Base-by-base conservation (phyloP, 2,113 vertebrate species). In the Lepidothrix coronata region DNA sequence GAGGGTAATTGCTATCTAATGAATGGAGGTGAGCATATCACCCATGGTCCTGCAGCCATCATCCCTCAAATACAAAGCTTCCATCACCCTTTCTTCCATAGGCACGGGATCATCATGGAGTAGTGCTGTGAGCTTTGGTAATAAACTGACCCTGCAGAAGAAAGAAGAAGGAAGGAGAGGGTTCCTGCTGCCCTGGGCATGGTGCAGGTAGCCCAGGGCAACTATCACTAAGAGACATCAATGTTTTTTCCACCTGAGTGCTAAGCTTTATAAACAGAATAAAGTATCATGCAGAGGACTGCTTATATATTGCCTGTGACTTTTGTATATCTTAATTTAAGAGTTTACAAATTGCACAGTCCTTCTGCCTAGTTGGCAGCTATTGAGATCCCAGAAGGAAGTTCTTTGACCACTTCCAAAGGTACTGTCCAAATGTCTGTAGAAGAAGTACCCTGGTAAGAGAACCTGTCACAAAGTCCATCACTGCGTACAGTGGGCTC, bases 401-500 rank as follows among this genome's bases (percentile, higher is more conserved):
- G 71, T 37, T 65, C 52, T 87, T 61, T 72, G 74, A 31, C 66
- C 62, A 76, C 54, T 66, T 85, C 91, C 75, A 82, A 70, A 84
- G 87, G 46, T 59, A 48, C 80, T 65, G 44, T 49, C 84, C 66
- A 85, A 85, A 65, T 14, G 8, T 75, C 66, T 85, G 52, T 31
- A 72, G 70, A 65, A 88, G 82, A 88, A 95, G 76, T 43, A 77
- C 33, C n/a, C 31, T 71, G 76, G 72, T 59, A 91, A 92, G 57
- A 90, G 78, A 91, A 83, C 84, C 52, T 91, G 72, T 77, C 94
- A 90, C 63, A 11, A 37, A 90, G 78, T 77, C 75, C 90, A 49
- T 80, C 82, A 84, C 20, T 23, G 59, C 86, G 68, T 80, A 59
- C 18, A 77, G 72, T 51, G 51, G 48, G 68, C 78, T 77, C 75